Evolutionary conservation across 64 coral and sea anemone species (phyloP).

Genomic region (Montipora capricornis): DNA sequence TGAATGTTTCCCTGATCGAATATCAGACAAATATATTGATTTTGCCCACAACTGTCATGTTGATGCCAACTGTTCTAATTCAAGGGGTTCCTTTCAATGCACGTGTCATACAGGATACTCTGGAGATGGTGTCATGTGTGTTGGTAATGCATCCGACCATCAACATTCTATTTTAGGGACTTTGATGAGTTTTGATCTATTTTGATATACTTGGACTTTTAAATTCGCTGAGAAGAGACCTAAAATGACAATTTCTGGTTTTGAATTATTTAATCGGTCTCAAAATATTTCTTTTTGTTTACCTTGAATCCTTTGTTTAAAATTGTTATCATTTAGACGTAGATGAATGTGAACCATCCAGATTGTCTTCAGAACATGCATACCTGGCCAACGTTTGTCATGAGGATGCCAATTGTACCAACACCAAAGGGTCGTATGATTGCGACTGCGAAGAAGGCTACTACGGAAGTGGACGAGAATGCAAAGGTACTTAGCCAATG

Average conservation of each 20-base stretch:
- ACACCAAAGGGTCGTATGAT: conserved; percentile 78
- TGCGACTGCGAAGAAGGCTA: conserved; percentile 59
- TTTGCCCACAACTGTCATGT: conserved; percentile 61
- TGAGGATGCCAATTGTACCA: conserved; percentile 76
- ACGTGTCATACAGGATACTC: conserved; percentile 57
- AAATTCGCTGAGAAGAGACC: too few relatives aligned
- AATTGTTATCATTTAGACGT: conserved; percentile 27
- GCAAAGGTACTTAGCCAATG: neutral
- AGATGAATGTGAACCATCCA: conserved; percentile 38
- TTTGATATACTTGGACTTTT: too few relatives aligned
- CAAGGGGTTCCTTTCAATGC: conserved; percentile 54
- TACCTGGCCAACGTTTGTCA: conserved; percentile 69
- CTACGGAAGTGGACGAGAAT: conserved; percentile 29
- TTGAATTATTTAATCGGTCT: too few relatives aligned
- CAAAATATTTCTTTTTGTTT: too few relatives aligned
- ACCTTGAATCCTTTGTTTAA: neutral
- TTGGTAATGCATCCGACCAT: neutral
- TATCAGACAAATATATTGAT: conserved; percentile 41
- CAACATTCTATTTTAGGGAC: neutral
- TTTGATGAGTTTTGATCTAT: neutral
- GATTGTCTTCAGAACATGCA: conserved; percentile 11
- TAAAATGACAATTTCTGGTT: too few relatives aligned
- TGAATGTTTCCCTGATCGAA: conserved; percentile 64
- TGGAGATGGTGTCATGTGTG: conserved; percentile 58
- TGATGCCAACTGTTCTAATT: conserved; percentile 78